Evolutionary conservation across 2,888 invertebrate genomes (phyloP).

Genomic region (Trissolcus japonicus): DNA sequence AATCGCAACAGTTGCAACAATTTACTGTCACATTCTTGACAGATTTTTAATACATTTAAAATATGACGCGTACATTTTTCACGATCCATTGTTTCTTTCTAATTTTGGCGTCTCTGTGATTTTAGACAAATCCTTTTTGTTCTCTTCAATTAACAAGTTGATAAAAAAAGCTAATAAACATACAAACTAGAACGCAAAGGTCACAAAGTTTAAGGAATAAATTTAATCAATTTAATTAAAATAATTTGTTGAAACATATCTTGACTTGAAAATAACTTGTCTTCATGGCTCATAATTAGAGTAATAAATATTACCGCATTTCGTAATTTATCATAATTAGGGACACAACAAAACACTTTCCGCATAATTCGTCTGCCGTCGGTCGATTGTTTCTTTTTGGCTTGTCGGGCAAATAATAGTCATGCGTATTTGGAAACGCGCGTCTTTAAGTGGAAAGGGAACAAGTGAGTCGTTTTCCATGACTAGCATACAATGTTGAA

Average conservation of each 20-base stretch:
- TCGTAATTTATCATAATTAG: slow-evolving; percentile 35
- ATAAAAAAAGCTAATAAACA: background rate
- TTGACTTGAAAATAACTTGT: slow-evolving; percentile 26
- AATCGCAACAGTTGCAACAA: slow-evolving; percentile 20
- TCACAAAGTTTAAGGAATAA: too few species aligned
- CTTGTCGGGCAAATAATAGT: slow-evolving; percentile 6
- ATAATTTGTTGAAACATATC: slow-evolving; percentile 14
- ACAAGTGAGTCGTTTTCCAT: slow-evolving; percentile 7
- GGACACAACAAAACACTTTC: slow-evolving; percentile 26
- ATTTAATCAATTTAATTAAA: too few species aligned
- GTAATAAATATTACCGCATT: slow-evolving; percentile 17
- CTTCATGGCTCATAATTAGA: slow-evolving; percentile 38
- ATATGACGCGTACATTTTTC: slow-evolving; percentile 7
- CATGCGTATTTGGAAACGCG: slow-evolving; percentile 9
- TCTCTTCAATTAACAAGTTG: background rate
- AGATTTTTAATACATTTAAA: slow-evolving; percentile 22
- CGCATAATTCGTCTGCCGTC: slow-evolving; percentile 14
- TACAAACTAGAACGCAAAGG: background rate
- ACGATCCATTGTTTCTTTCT: slow-evolving; percentile 14
- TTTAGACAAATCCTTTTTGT: too few species aligned
- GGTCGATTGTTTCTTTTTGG: slow-evolving; percentile 23
- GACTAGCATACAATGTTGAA: slow-evolving; percentile 7
- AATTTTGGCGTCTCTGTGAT: background rate
- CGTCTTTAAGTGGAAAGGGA: background rate
- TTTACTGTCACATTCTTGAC: slow-evolving; percentile 15